These are phyloP conservation scores for Perca fluviatilis DNA, from an alignment of 2,113 vertebrate genomes.

Conservation along the genomic window DNA sequence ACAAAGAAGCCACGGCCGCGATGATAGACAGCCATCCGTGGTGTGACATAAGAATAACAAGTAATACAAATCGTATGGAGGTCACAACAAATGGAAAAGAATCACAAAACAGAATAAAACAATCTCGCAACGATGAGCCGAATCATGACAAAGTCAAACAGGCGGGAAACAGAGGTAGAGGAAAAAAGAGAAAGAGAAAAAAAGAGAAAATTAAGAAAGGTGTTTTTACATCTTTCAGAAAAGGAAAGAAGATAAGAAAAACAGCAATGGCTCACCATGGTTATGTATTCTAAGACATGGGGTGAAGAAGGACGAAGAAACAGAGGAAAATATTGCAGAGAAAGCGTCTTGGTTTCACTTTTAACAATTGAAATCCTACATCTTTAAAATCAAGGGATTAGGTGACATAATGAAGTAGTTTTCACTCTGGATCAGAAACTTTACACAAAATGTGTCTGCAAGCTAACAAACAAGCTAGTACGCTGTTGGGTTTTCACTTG, in stretches of 20 bases:
- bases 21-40: slow-evolving; percentile 10
- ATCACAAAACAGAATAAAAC: slow-evolving; percentile 46
- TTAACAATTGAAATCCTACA: neutral
- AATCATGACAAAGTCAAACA: slow-evolving; percentile 58
- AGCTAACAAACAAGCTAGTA: neutral
- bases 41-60: slow-evolving; percentile 22
- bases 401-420: neutral
- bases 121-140: slow-evolving; percentile 64
- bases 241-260: slow-evolving; percentile 85
- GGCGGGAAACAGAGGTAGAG: slow-evolving; percentile 50
- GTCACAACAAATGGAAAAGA: slow-evolving; percentile 25
- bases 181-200: slow-evolving; percentile 80
- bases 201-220: slow-evolving; percentile 92
- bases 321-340: neutral
- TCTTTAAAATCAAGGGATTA: neutral
- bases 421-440: neutral
- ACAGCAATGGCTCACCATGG: slow-evolving; percentile 88
- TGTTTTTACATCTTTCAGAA: slow-evolving; percentile 80
- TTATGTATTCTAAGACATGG: slow-evolving; percentile 74
- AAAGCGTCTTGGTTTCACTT: neutral
- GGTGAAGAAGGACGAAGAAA: slow-evolving; percentile 64
- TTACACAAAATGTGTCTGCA: neutral
- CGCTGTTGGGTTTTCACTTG: neutral
- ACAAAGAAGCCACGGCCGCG: slow-evolving; percentile 21
- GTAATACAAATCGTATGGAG: slow-evolving; percentile 1